Percentiles rank a stretch among this genome's conserved stretches.
These are phyloP conservation scores for Poeciliopsis gracilis DNA, from an alignment of 2,797 vertebrate genomes.

Conservation along the genomic window DNA sequence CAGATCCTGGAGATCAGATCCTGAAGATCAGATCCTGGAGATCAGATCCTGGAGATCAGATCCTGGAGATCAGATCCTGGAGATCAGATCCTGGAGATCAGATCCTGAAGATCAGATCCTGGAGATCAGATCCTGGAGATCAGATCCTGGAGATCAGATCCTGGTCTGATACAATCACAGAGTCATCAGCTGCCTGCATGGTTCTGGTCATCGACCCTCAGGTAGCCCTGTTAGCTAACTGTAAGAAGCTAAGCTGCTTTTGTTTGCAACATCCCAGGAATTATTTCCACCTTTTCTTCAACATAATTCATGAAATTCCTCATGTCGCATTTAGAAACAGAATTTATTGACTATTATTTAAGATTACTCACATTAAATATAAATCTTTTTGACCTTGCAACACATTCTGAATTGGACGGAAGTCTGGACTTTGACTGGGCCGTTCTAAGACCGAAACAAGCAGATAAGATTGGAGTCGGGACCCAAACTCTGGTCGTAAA, in stretches of 20 bases:
- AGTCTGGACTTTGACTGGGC: not conserved
- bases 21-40: no score
- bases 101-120: no score
- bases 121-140: no score
- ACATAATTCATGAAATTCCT: not conserved
- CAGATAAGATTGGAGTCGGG: not conserved
- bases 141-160: rapidly evolving
- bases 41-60: no score
- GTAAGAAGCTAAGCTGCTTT: not conserved
- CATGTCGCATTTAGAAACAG: not conserved
- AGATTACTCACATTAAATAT: not conserved
- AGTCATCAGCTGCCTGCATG: not conserved
- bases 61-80: rapidly evolving
- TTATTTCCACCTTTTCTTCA: not conserved
- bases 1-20: no score
- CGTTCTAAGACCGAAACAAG: not conserved
- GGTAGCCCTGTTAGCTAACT: not conserved
- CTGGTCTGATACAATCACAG: no score
- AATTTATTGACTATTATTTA: not conserved
- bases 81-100: rapidly evolving
- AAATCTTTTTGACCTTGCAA: not conserved
- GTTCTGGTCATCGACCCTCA: not conserved
- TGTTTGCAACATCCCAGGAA: not conserved
- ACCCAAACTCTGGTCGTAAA: not conserved
- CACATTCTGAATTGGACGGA: not conserved